Evolutionary conservation across 2,113 vertebrate genomes (phyloP).

Genomic region (Nematolebias whitei): DNA sequence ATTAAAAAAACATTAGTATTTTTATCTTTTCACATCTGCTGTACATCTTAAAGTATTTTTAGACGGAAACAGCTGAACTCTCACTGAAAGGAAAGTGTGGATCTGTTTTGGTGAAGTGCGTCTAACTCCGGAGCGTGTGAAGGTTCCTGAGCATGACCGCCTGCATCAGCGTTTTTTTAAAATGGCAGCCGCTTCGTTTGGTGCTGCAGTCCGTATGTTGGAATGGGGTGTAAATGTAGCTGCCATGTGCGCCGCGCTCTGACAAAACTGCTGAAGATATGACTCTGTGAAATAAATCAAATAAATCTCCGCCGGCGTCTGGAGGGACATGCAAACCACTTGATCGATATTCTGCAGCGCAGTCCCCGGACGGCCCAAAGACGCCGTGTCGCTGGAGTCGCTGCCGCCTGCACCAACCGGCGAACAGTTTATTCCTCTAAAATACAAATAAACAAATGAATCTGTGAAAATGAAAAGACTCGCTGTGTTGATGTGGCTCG

Average conservation of each 20-base stretch:
- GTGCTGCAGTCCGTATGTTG: background rate
- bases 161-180: background rate
- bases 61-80: too few relatives aligned
- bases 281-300: conserved; percentile 48
- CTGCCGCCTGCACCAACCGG: background rate
- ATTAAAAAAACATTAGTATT: too few relatives aligned
- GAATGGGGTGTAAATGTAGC: background rate
- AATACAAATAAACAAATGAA: too few relatives aligned
- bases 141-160: background rate
- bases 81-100: too few relatives aligned
- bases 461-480: too few relatives aligned
- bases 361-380: too few relatives aligned
- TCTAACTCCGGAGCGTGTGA: too few relatives aligned
- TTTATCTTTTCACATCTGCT: too few relatives aligned
- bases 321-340: conserved; percentile 52
- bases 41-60: too few relatives aligned
- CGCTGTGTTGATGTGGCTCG: too few relatives aligned
- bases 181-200: background rate
- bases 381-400: too few relatives aligned
- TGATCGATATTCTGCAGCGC: conserved; percentile 47
- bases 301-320: conserved; percentile 52
- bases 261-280: conserved; percentile 40
- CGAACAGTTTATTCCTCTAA: background rate
- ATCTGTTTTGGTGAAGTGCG: too few relatives aligned
- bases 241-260: background rate